These are phyloP conservation scores for Psylliodes chrysocephalus DNA, from an alignment of 2,888 invertebrate species.

Conservation along the genomic window DNA sequence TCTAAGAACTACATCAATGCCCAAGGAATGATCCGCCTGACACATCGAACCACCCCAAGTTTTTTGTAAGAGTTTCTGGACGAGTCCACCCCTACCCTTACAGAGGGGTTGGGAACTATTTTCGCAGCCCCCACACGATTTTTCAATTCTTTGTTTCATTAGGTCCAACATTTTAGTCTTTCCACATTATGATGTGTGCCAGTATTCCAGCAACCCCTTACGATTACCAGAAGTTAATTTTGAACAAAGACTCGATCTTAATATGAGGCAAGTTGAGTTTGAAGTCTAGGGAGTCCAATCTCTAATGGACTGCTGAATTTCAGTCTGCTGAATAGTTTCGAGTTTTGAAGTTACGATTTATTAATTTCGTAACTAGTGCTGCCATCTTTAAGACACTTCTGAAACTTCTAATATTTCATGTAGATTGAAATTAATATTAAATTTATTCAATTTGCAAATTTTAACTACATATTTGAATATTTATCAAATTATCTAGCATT, in stretches of 20 bases:
- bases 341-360: background rate
- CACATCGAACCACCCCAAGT: background rate
- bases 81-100: slow-evolving; percentile 12
- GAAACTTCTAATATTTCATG: too few relatives aligned
- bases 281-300: background rate
- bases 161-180: too few relatives aligned
- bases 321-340: background rate
- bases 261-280: background rate
- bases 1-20: background rate
- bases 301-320: background rate
- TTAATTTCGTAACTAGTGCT: background rate
- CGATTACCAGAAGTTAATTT: background rate
- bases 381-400: background rate
- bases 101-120: slow-evolving; percentile 1
- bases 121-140: background rate
- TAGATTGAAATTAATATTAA: too few relatives aligned
- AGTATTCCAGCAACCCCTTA: background rate
- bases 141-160: too few relatives aligned
- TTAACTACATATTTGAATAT: too few relatives aligned
- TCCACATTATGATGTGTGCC: too few relatives aligned
- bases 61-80: slow-evolving; percentile 13
- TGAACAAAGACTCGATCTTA: background rate
- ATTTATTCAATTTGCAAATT: too few relatives aligned
- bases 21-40: background rate
- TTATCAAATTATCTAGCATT: too few relatives aligned